Evolutionary conservation across 2,113 vertebrate genomes (phyloP).

Genomic region (Tetraodon nigroviridis): DNA sequence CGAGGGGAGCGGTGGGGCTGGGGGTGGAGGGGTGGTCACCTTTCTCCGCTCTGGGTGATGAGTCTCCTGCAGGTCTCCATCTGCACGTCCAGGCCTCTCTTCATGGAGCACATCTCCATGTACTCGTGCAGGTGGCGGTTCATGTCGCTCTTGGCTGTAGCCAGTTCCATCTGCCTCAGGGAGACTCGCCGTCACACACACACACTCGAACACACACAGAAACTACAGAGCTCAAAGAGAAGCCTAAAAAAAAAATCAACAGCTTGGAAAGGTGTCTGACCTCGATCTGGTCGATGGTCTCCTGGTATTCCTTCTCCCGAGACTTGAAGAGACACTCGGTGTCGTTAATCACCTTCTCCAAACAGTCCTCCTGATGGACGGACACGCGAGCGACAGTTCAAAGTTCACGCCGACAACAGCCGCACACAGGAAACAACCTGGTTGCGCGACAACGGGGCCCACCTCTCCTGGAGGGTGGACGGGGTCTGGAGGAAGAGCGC

Average conservation of each 20-base stretch:
- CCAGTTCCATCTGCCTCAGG: slow-evolving; percentile 83
- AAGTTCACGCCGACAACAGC: no score
- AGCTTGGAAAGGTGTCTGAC: slow-evolving; percentile 63
- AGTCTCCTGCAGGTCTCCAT: slow-evolving; percentile 97
- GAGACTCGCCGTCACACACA: not conserved
- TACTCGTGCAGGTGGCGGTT: slow-evolving; percentile 96
- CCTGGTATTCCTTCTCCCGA: slow-evolving; percentile 95
- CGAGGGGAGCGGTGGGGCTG: not conserved
- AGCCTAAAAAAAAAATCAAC: not conserved
- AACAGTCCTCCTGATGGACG: slow-evolving; percentile 85
- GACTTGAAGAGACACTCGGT: slow-evolving; percentile 94
- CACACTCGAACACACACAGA: no score
- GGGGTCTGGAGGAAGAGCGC: slow-evolving; percentile 83
- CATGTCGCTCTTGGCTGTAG: slow-evolving; percentile 96
- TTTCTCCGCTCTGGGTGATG: slow-evolving; percentile 91
- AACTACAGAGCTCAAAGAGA: no score
- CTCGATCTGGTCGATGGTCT: slow-evolving; percentile 98
- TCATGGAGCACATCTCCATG: slow-evolving; percentile 99
- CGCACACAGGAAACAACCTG: slow-evolving; percentile 42
- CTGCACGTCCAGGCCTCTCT: slow-evolving; percentile 93
- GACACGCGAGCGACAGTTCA: slow-evolving; percentile 5
- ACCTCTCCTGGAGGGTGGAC: slow-evolving; percentile 83
- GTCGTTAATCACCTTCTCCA: slow-evolving; percentile 96
- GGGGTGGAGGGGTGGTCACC: slow-evolving; percentile 56
- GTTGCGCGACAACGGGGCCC: slow-evolving; percentile 20